phyloP scores from a whole-genome alignment of 2,113 vertebrate species.

The Edolisoma coerulescens region DNA sequence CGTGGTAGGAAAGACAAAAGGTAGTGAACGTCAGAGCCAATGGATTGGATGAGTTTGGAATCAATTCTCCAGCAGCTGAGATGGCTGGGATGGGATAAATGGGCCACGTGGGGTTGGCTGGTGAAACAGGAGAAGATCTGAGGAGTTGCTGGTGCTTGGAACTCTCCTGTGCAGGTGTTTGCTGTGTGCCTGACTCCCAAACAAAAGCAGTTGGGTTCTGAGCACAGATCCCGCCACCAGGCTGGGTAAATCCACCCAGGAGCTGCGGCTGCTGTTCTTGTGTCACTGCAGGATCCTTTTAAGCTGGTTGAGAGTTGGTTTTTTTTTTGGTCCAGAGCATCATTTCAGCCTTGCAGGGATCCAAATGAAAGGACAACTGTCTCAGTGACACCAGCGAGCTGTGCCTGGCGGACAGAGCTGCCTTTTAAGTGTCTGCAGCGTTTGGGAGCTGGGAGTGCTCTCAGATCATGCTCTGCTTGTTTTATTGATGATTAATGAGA shows the following conservation, averaged over 20 bases:
- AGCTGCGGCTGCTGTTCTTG: not conserved
- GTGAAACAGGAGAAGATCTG: not conserved
- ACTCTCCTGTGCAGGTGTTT: not conserved
- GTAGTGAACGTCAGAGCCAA: not conserved
- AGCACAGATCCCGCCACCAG: not conserved
- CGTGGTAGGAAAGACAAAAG: not conserved
- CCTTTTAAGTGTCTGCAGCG: slow-evolving; percentile 38
- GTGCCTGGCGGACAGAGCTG: slow-evolving; percentile 10
- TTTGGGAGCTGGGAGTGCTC: not conserved
- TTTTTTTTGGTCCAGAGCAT: not conserved
- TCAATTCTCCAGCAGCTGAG: slow-evolving; percentile 18
- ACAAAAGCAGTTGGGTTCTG: not conserved
- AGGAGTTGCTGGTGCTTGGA: not conserved
- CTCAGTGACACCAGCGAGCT: not conserved
- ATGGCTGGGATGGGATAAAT: not conserved
- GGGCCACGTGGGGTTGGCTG: not conserved
- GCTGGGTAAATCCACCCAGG: not conserved
- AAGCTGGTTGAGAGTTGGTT: not conserved
- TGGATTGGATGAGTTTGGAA: not conserved
- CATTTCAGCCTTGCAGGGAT: not conserved
- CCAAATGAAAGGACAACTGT: slow-evolving; percentile 21
- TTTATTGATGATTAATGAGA: slow-evolving; percentile 68
- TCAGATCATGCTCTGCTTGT: slow-evolving; percentile 45
- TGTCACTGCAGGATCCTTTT: not conserved
- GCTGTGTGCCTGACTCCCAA: not conserved